phyloP scores from a whole-genome alignment of 2,888 invertebrate species.

The Norana najaformis region DNA sequence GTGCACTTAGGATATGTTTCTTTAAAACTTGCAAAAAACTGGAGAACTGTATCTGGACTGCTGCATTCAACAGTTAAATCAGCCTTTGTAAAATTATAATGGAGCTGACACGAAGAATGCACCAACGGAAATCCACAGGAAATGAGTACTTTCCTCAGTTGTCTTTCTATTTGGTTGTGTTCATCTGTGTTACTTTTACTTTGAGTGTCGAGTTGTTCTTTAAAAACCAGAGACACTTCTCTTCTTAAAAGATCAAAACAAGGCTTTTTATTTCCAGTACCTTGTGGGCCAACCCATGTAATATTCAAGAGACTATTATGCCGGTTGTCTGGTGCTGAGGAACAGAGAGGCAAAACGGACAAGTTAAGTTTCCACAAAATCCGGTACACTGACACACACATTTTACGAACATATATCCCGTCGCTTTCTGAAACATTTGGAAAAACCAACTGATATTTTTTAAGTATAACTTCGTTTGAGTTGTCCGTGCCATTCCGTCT shows the following conservation, averaged over 20 bases:
- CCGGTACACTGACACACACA: background rate
- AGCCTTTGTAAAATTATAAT: background rate
- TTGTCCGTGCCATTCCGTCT: background rate
- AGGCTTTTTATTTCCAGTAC: background rate
- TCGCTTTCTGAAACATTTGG: background rate
- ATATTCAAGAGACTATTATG: background rate
- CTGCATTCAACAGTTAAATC: background rate
- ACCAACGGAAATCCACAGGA: background rate
- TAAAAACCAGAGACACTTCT: background rate
- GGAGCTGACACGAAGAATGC: conserved; percentile 9
- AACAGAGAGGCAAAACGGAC: background rate
- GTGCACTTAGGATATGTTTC: background rate
- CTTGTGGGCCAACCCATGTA: background rate
- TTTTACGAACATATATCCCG: background rate
- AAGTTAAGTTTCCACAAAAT: background rate
- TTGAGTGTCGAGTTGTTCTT: background rate
- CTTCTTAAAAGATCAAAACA: conserved; percentile 10
- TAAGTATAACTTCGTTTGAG: background rate
- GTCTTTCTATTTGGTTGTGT: background rate
- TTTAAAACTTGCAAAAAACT: background rate
- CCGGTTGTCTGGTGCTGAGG: background rate
- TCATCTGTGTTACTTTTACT: background rate
- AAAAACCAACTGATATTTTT: background rate
- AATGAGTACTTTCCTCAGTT: background rate
- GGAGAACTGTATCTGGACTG: background rate